phyloP scores from a whole-genome alignment of 2,888 invertebrate genomes.

The Watsonalla binaria region DNA sequence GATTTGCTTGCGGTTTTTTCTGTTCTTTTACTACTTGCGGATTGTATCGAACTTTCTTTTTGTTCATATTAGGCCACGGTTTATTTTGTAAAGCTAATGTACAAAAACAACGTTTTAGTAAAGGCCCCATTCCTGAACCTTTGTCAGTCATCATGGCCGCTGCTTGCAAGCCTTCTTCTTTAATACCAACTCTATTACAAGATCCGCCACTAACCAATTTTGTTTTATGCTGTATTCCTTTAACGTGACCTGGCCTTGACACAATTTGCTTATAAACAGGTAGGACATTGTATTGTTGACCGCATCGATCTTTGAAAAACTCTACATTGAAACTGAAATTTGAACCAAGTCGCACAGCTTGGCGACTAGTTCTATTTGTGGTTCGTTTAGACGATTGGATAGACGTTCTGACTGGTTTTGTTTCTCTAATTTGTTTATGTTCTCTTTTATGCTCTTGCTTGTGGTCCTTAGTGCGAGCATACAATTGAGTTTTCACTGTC shows the following conservation, averaged over 20 bases:
- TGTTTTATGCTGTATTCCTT: neutral
- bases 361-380: conserved; percentile 6
- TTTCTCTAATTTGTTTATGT: neutral
- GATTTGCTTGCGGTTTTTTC: neutral
- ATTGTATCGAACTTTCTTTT: neutral
- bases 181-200: neutral
- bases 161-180: conserved; percentile 9
- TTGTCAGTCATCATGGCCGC: conserved; percentile 8
- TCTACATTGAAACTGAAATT: conserved; percentile 21
- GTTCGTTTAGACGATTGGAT: neutral
- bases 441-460: conserved; percentile 2
- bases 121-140: conserved; percentile 13
- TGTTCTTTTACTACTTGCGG: neutral
- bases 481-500: neutral
- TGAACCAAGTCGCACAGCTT: conserved; percentile 14
- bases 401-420: neutral
- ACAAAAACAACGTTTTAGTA: conserved; percentile 30
- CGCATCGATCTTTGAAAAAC: conserved; percentile 18
- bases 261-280: neutral
- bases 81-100: conserved; percentile 12
- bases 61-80: neutral
- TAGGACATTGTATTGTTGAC: neutral
- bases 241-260: neutral
- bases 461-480: neutral
- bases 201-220: neutral